A percentile compares a stretch with the other conserved stretches of the same genome.
Conservation (phyloP, 1,140 invertebrate genomes). For the Glossosoma conforme region DNA sequence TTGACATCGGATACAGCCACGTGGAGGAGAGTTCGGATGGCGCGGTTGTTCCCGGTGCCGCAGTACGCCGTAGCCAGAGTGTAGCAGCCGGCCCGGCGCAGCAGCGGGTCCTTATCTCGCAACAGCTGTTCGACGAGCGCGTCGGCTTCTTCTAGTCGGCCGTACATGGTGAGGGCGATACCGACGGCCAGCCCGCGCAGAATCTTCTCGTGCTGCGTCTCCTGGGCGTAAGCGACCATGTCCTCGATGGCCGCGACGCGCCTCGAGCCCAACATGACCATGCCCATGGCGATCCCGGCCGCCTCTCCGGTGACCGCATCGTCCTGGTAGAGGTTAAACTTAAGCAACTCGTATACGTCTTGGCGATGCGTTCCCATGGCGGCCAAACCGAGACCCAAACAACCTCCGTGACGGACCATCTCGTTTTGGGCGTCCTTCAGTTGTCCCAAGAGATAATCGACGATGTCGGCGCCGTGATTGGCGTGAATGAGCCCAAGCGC, state of each 20-base stretch:
- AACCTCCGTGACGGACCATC: constrained; percentile 92
- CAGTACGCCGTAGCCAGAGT: constrained; percentile 98
- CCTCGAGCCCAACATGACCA: constrained; percentile 97
- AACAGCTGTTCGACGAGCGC: constrained; percentile 83
- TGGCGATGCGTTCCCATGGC: constrained; percentile 94
- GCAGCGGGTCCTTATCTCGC: constrained; percentile 80
- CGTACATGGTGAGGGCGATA: constrained; percentile 96
- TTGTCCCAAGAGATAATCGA: constrained; percentile 92
- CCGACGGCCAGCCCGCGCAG: constrained; percentile 91
- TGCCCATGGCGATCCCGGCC: constrained; percentile 95
- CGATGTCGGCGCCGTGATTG: constrained; percentile 96
- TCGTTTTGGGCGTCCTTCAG: constrained; percentile 93
- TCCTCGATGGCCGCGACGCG: constrained; percentile 85
- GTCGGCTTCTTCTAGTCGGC: constrained; percentile 93
- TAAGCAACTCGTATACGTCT: constrained; percentile 93
- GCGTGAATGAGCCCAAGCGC: constrained; percentile 97
- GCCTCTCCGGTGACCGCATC: constrained; percentile 98
- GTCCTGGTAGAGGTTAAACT: constrained; percentile 96
- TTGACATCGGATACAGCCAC: constrained; percentile 98
- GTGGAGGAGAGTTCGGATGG: constrained; percentile 90
- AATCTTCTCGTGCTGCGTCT: constrained; percentile 99
- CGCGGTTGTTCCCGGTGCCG: constrained; percentile 95
- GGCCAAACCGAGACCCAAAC: constrained; percentile 91
- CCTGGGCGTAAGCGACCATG: constrained; percentile 80
- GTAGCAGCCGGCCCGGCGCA: constrained; percentile 91